phyloP scores from a whole-genome alignment of 2,113 vertebrate species.

The Protobothrops flavoviridis region DNA sequence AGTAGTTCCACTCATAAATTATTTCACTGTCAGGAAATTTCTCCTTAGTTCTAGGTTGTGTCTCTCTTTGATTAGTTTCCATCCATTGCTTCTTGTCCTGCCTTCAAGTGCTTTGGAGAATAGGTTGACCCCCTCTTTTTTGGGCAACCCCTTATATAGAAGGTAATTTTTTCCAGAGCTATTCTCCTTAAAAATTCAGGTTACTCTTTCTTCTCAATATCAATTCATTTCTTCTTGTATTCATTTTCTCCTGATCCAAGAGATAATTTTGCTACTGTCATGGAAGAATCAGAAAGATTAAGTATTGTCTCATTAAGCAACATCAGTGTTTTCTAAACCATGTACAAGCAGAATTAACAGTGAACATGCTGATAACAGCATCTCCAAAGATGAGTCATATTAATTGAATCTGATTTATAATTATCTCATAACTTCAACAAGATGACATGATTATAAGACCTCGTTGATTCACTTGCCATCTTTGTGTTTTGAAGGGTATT shows the following conservation, averaged over 20 bases:
- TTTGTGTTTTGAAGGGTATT: neutral
- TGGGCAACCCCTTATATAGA: neutral
- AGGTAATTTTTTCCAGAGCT: neutral
- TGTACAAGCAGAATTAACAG: slow-evolving; percentile 41
- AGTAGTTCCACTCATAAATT: no score
- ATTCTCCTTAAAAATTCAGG: neutral
- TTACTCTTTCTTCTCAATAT: neutral
- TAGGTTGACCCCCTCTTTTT: neutral
- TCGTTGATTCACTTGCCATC: neutral
- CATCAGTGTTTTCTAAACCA: slow-evolving; percentile 45
- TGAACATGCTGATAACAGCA: slow-evolving; percentile 47
- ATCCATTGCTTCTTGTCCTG: neutral
- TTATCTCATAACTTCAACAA: neutral
- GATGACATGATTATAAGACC: neutral
- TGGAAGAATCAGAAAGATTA: slow-evolving; percentile 1
- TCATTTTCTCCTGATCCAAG: neutral
- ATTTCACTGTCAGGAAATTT: no score
- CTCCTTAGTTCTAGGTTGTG: neutral
- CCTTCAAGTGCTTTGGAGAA: neutral
- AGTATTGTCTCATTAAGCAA: slow-evolving; percentile 31
- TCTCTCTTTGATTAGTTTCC: neutral
- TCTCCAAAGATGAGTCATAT: slow-evolving; percentile 21
- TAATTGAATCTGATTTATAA: neutral
- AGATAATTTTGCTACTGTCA: neutral
- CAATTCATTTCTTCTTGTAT: neutral